Base-by-base conservation (phyloP, 2,888 invertebrate species). In the Synergus laeviventris region DNA sequence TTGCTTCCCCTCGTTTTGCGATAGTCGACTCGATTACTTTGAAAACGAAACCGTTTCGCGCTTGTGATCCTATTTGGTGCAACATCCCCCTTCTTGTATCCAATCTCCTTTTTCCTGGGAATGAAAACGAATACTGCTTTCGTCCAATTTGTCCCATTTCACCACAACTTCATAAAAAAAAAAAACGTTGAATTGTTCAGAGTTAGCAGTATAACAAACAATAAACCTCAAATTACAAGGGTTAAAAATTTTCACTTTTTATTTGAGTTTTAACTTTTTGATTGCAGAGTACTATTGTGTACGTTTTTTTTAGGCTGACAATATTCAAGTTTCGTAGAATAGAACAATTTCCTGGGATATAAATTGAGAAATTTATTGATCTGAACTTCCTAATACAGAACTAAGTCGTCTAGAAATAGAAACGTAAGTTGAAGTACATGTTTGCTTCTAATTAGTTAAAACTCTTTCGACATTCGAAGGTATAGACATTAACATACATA, bases 21-120 rank as follows among this genome's bases (percentile, higher is more conserved):
- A 56, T 73, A 54, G 49, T 62, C 21, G 59, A 74, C 56, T 59
- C 59, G 7, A 59, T 59, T 59, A 74, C 66, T 76, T 59, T 70
- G 36, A 31, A 49, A 70, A 70, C 45, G 16, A 49, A 70, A 70
- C 9, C 60, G 38, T 38, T 56, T 56, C 39, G 12, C 54, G n/a
- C 36, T 60, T 74, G 74, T 59, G 39, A 59, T 18, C 36, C 18
- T 56, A 39, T 21, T 59, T 59, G 18, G 16, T 39, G 14, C 56
- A 73, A 1, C 31, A 18, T 56, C 11, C 36, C 39, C 18, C 38
- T 56, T 56, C 16, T 8, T 4, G 73, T 36, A 2, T 18, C 54
- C 14, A 49, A 59, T 38, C 2, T 11, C 38, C 74, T 8, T 18
- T 7, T 74, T 74, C 18, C 18, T n/a, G 49, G 18, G n/a, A 70